Evolutionary conservation across 2,113 vertebrate genomes (phyloP), one percentile per base, ranked within the genome.

Genomic region (Microcebus griseorufus): DNA sequence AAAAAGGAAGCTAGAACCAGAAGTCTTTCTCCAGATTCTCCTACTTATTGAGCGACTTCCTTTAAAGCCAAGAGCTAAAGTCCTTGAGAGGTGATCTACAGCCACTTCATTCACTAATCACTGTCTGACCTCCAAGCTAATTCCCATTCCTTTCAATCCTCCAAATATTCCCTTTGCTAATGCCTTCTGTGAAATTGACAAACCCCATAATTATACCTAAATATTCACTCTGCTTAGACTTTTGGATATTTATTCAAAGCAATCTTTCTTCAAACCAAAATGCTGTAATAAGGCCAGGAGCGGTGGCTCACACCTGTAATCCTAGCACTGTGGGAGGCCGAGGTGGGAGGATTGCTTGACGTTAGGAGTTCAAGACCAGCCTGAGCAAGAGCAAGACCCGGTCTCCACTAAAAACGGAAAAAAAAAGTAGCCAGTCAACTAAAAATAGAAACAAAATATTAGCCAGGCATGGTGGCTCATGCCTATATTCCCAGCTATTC

Each of bases 111-210:
- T 96, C 79, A 88, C 60, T 85, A 88, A 70, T 80, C 62, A 79
- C 27, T 85, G 39, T 94, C 17, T 93, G 32, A 72, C 37, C 75
- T 65, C n/a, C 37, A 81, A 34, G 12, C 42, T 90, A 76, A 87
- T 11, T 45, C 9, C n/a, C 23, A n/a, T 94, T 88, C 27, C 72
- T 45, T 79, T 88, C 67, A 88, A 16, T 84, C 70, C 34, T 96
- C 42, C 88, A 92, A 96, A 81, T 62, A 73, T 39, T 62, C 29
- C 76, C 48, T 72, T 90, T 82, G 65, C 37, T 78, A 90, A 82
- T 89, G 53, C 62, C 51, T 93, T 97, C 58, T 92, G 13, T 75
- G 75, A 95, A 97, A 95, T 89, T 37, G 11, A 84, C 48, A 97
- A 65, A 20, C 23, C 42, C 51, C 29, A 53, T 94, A 64, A 95